These are phyloP conservation scores for Syrrhaptes paradoxus DNA, from an alignment of 2,113 vertebrate genomes.

Conservation along the genomic window DNA sequence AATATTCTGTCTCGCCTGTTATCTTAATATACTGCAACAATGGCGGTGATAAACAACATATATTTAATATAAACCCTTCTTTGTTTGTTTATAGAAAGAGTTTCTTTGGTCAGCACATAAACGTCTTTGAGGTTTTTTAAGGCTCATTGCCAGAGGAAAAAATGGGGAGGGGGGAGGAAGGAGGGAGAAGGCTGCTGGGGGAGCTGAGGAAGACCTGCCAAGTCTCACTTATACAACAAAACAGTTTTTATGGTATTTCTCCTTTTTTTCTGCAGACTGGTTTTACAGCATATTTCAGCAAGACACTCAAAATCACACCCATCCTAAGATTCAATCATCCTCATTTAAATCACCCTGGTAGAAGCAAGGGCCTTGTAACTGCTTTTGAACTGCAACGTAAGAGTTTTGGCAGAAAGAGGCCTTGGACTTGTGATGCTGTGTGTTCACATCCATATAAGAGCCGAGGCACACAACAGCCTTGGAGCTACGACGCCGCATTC, in stretches of 20 bases:
- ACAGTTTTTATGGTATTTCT: conserved; percentile 18
- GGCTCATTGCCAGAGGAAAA: conserved; percentile 28
- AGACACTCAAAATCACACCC: not conserved
- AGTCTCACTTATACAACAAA: conserved; percentile 1
- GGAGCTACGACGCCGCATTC: not conserved
- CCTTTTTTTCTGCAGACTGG: not conserved
- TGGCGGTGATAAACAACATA: conserved; percentile 56
- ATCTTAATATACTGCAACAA: conserved; percentile 65
- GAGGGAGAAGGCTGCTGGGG: not conserved
- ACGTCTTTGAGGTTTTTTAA: conserved; percentile 35
- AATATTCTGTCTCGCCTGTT: conserved; percentile 24
- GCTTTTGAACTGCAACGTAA: not conserved
- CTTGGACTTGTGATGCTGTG: not conserved
- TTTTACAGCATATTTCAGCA: conserved; percentile 21
- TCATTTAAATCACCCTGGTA: not conserved
- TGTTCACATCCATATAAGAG: not conserved
- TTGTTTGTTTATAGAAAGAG: conserved; percentile 55
- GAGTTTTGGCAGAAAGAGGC: not conserved
- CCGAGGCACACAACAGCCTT: not conserved
- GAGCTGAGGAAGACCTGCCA: conserved; percentile 13
- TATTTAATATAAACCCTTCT: conserved; percentile 53
- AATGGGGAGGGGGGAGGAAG: rapidly evolving
- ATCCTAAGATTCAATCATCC: not conserved
- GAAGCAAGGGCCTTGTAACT: not conserved
- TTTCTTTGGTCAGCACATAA: conserved; percentile 65